Conservation (phyloP, 2,888 invertebrate genomes). For the Netelia virgata region DNA sequence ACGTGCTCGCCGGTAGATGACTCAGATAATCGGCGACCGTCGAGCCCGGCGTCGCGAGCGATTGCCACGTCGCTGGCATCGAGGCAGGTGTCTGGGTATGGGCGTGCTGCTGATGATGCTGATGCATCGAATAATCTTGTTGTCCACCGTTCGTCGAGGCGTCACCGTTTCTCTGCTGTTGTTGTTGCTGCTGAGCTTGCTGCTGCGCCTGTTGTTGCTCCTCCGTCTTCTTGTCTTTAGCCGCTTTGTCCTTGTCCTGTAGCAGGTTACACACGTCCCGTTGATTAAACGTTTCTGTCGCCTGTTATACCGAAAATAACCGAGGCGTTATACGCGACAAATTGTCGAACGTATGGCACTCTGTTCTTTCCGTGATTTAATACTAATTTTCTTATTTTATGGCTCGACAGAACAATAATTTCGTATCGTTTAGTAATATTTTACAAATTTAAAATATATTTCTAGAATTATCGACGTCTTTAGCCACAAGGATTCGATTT, state of each 20-base stretch:
- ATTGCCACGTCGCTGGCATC: constrained; percentile 90
- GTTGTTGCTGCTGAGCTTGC: constrained; percentile 85
- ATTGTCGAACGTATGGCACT: constrained; percentile 58
- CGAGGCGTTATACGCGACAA: constrained; percentile 53
- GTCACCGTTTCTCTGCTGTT: constrained; percentile 86
- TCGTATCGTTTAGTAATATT: background rate
- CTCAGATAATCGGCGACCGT: constrained; percentile 95
- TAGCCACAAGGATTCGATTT: too few relatives aligned
- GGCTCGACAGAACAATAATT: background rate
- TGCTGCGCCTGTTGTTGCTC: constrained; percentile 83
- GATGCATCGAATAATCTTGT: constrained; percentile 86
- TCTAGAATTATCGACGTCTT: too few relatives aligned
- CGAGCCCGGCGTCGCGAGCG: constrained; percentile 90
- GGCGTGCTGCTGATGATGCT: constrained; percentile 84
- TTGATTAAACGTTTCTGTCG: constrained; percentile 81
- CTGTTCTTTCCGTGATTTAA: constrained; percentile 49
- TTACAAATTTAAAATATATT: too few relatives aligned
- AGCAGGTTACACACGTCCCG: constrained; percentile 83
- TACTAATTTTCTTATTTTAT: constrained; percentile 10
- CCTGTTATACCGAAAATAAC: constrained; percentile 73
- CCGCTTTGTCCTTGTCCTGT: constrained; percentile 82
- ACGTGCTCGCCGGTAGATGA: constrained; percentile 90
- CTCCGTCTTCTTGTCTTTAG: constrained; percentile 81
- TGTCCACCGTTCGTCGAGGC: constrained; percentile 86
- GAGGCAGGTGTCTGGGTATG: constrained; percentile 84